Percentiles rank a stretch among this genome's conserved stretches.
Conservation (phyloP, 1,140 invertebrate species). For the Grapholita molesta region DNA sequence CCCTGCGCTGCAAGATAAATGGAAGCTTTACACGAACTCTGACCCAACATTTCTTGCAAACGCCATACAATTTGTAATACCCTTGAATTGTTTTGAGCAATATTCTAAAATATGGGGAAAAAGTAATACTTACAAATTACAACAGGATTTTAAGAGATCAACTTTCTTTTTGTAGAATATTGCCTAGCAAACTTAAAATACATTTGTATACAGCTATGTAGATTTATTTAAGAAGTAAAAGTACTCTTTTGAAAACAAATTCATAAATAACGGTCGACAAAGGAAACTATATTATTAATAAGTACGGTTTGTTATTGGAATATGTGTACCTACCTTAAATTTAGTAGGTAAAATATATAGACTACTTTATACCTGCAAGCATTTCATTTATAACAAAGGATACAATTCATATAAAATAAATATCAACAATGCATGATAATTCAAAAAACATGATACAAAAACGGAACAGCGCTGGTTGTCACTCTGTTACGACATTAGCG, state of each 20-base stretch:
- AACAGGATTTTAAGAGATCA: neutral
- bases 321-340: too few relatives aligned
- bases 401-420: neutral
- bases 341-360: too few relatives aligned
- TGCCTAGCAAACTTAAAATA: neutral
- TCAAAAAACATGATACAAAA: slow-evolving; percentile 26
- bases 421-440: neutral
- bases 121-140: neutral
- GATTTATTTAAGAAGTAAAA: too few relatives aligned
- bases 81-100: slow-evolving; percentile 24
- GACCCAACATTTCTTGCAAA: slow-evolving; percentile 30
- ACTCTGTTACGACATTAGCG: slow-evolving; percentile 38
- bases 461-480: slow-evolving; percentile 32
- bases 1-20: slow-evolving; percentile 43
- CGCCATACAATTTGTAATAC: slow-evolving; percentile 22
- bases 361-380: too few relatives aligned
- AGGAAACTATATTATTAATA: too few relatives aligned
- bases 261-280: too few relatives aligned
- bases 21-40: slow-evolving; percentile 45
- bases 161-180: neutral
- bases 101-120: neutral
- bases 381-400: too few relatives aligned
- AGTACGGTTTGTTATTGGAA: too few relatives aligned
- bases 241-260: too few relatives aligned
- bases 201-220: too few relatives aligned